These are phyloP conservation scores for Leiothrix lutea DNA, from an alignment of 2,113 vertebrate species.

Conservation along the genomic window DNA sequence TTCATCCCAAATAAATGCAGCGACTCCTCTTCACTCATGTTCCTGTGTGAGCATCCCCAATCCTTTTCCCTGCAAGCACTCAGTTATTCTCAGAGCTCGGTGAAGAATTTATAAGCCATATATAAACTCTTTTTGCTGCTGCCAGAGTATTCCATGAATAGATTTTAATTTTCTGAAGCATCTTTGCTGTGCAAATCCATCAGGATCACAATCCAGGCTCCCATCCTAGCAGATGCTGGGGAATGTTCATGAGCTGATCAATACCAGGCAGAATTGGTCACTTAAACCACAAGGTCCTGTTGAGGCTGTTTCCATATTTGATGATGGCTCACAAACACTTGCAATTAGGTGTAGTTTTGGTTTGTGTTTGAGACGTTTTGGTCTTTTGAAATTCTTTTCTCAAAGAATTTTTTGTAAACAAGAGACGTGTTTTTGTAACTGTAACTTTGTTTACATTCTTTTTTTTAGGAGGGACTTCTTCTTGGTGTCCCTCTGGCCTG, in stretches of 20 bases:
- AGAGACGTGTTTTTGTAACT: too few species aligned
- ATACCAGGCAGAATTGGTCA: neutral
- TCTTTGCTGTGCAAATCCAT: neutral
- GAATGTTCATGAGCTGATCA: neutral
- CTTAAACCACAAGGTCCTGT: neutral
- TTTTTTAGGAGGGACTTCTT: too few species aligned
- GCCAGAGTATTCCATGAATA: constrained; percentile 2
- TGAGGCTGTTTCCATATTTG: neutral
- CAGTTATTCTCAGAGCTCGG: neutral
- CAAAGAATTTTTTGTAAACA: too few species aligned
- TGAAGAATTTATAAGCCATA: constrained; percentile 6
- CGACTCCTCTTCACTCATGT: neutral
- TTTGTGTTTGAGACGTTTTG: too few species aligned
- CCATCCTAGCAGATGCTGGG: neutral
- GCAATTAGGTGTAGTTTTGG: neutral
- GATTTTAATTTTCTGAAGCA: constrained; percentile 15
- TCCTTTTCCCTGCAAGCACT: neutral
- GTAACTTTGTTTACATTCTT: too few species aligned
- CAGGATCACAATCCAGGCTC: neutral
- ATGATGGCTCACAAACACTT: neutral
- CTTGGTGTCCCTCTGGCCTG: too few species aligned
- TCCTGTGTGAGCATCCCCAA: neutral
- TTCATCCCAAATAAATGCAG: neutral
- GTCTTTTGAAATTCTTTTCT: too few species aligned
- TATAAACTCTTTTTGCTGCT: neutral